Percentiles rank a stretch among this genome's conserved stretches.
Evolutionary conservation across 2,113 vertebrate species (phyloP).

Genomic region (Nannospalax galili): DNA sequence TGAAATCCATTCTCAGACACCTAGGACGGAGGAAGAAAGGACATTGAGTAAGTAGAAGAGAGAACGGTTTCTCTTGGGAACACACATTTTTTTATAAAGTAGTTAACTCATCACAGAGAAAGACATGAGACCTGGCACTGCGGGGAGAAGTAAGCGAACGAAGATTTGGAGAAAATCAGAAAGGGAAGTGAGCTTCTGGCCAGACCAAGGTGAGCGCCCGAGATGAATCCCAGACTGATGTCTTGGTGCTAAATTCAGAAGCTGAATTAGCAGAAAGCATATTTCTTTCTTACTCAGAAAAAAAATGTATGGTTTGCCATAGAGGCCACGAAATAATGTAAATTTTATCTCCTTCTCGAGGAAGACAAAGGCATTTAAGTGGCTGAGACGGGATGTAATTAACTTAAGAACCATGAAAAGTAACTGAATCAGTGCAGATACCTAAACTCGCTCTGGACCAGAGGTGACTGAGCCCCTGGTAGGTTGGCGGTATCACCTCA

Average conservation of each 20-base stretch:
- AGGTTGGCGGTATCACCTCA: background rate
- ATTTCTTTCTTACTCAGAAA: background rate
- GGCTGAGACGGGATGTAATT: background rate
- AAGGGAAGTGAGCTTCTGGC: background rate
- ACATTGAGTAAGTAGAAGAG: background rate
- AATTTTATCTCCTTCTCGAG: background rate
- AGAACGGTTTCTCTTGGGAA: background rate
- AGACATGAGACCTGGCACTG: background rate
- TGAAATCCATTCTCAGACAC: slow-evolving; percentile 19
- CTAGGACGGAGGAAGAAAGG: background rate
- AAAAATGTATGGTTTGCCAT: background rate
- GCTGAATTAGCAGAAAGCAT: background rate
- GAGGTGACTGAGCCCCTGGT: background rate
- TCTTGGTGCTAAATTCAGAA: background rate
- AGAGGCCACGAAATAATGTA: background rate
- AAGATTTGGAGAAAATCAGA: background rate
- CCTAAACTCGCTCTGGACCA: background rate
- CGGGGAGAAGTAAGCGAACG: no score
- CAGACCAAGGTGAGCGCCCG: background rate
- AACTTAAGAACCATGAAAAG: background rate
- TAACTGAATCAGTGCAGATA: background rate
- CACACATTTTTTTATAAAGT: background rate
- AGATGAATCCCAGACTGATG: background rate
- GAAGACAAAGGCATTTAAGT: background rate
- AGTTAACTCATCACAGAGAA: background rate